Base-by-base conservation (phyloP, 2,797 vertebrate genomes). In the Semotilus atromaculatus region DNA sequence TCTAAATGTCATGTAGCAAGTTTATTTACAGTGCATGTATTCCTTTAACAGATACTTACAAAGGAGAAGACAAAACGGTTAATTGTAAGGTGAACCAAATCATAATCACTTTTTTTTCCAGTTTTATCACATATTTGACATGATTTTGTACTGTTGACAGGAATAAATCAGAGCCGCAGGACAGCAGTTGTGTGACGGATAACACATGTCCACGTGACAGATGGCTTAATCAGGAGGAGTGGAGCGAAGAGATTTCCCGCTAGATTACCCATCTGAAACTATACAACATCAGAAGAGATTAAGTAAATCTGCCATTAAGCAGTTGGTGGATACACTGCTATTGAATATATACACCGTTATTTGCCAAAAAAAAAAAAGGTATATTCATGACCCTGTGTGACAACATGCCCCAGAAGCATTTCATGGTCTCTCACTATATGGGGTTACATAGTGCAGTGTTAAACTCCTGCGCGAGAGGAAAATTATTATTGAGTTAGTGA, bases 261-360 rank as follows among this genome's bases (percentile, higher is more conserved):
- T 76, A 80, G 84, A 90, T 89, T 88, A 75, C 80, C 82, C 75
- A 74, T 88, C 68, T 88, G 85, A 89, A 90, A 82, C 90, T 87
- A 73, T 79, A 70, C 51, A 45, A 68, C 53, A 55, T 48, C 72
- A 62, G 40, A 84, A 81, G 83, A 89, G 84, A 88, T 90, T 87
- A 89, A 62, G 81, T 68, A 91, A 89, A 93, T 89, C 91, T 91
- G 85, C 48, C 85, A 80, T 89, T 36, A 89, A 89, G 80, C 74
- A 68, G 29, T 68, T 48, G 87, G 51, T 67, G 84, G 55, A 19
- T 43, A 86, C 40, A 81, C 16, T 75, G 36, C 14, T 60, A 19
- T 38, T 38, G 13, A 14, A 71, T 26, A 70, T 73, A 40, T 58
- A 76, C 82, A 62, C 77, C 2, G 2, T 40, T 60, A 26, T 60